phyloP scores from a whole-genome alignment of 1,140 invertebrate species.

The Drosophila elegans region DNA sequence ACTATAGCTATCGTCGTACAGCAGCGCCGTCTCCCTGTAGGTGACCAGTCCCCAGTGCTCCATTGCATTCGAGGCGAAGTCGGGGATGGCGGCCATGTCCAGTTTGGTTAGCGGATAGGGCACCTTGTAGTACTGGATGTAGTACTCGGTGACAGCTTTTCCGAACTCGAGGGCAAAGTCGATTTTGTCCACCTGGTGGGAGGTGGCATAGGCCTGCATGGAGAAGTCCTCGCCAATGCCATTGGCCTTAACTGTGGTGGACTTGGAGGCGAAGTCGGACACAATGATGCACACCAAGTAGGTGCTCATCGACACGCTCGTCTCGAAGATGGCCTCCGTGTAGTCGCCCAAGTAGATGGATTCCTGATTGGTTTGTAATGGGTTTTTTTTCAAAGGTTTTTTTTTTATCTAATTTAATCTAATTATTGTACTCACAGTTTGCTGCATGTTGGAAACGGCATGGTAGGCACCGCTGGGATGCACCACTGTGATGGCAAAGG shows the following conservation, averaged over 20 bases:
- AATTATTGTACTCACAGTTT: slow-evolving; percentile 39
- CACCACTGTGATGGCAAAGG: slow-evolving; percentile 91
- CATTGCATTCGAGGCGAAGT: slow-evolving; percentile 97
- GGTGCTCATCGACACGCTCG: slow-evolving; percentile 96
- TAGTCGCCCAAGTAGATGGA: slow-evolving; percentile 57
- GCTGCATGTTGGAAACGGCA: slow-evolving; percentile 93
- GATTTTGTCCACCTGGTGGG: slow-evolving; percentile 90
- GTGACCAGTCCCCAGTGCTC: slow-evolving; percentile 97
- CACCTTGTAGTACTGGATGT: slow-evolving; percentile 94
- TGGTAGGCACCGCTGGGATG: slow-evolving; percentile 89
- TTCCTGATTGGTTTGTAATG: slow-evolving; percentile 15
- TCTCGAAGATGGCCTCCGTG: slow-evolving; percentile 87
- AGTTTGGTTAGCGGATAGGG: slow-evolving; percentile 94
- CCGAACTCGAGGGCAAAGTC: slow-evolving; percentile 92
- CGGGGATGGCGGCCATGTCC: slow-evolving; percentile 96
- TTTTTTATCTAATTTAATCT: background rate
- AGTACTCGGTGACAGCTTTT: slow-evolving; percentile 93
- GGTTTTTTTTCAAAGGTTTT: background rate
- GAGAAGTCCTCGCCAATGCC: slow-evolving; percentile 87
- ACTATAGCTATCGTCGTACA: slow-evolving; percentile 89
- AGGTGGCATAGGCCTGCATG: slow-evolving; percentile 91
- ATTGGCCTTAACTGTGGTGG: slow-evolving; percentile 86
- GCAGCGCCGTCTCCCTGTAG: slow-evolving; percentile 92
- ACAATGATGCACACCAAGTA: slow-evolving; percentile 96
- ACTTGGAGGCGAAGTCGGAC: slow-evolving; percentile 92